Evolutionary conservation across 37 sponge, comb jelly and placozoan genomes (phyloP).

Genomic region (Haliclona indistincta): DNA sequence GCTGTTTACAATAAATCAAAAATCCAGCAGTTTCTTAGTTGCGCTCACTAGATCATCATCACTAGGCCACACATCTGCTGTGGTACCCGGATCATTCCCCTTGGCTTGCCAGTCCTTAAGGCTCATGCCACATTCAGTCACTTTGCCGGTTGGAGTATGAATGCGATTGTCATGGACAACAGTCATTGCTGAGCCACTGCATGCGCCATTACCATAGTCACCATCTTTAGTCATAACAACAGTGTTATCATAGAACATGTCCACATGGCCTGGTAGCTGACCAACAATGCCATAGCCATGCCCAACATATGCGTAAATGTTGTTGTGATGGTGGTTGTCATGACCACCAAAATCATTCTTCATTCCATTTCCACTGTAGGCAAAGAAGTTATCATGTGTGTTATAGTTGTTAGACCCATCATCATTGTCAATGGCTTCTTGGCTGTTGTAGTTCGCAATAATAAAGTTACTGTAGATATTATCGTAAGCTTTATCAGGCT

Average conservation of each 20-base stretch:
- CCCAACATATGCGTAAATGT: conserved; percentile 46
- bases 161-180: conserved; percentile 39
- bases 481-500: conserved; percentile 1
- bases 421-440: conserved; percentile 49
- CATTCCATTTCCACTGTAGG: conserved; percentile 40
- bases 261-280: conserved; percentile 31
- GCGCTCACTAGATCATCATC: conserved; percentile 36
- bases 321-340: conserved; percentile 42
- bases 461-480: conserved; percentile 39
- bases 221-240: conserved; percentile 19
- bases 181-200: conserved; percentile 21
- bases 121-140: conserved; percentile 28
- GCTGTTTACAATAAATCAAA: too few relatives aligned
- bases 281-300: conserved; percentile 15
- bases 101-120: conserved; percentile 20
- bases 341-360: conserved; percentile 54
- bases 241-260: conserved; percentile 18
- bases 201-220: conserved; percentile 15
- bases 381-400: conserved; percentile 45
- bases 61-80: conserved; percentile 25
- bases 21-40: too few relatives aligned
- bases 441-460: conserved; percentile 37
- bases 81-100: conserved; percentile 62
- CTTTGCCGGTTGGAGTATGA: conserved; percentile 41
- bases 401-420: conserved; percentile 46